phyloP scores from a whole-genome alignment of 23 tunicate genomes.

The Aplidium turbinatum region DNA sequence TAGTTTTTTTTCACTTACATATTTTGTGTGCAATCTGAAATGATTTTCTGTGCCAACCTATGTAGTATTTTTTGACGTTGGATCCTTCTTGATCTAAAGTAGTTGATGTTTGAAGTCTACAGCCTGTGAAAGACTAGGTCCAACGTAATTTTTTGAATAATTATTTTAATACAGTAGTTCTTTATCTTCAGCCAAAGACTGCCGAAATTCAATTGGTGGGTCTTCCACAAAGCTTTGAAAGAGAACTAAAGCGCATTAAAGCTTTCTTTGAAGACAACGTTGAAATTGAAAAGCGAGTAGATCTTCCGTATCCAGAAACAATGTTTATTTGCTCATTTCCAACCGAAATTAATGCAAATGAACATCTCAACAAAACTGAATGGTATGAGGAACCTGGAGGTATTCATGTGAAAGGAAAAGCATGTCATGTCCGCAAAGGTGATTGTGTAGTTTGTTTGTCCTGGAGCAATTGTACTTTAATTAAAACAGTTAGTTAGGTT shows the following conservation, averaged over 20 bases:
- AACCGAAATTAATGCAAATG: neutral
- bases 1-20: too few species aligned
- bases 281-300: neutral
- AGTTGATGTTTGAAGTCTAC: too few species aligned
- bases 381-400: constrained; percentile 1
- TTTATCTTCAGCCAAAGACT: neutral
- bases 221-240: neutral
- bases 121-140: too few species aligned
- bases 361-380: neutral
- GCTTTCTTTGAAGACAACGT: constrained; percentile 5
- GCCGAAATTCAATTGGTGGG: neutral
- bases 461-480: too few species aligned
- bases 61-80: too few species aligned
- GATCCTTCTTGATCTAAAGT: too few species aligned
- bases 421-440: neutral
- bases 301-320: neutral
- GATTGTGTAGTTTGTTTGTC: too few species aligned
- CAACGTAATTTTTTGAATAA: too few species aligned
- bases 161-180: neutral
- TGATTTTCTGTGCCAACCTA: too few species aligned
- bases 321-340: neutral
- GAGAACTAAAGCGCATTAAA: neutral
- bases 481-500: too few species aligned
- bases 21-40: too few species aligned
- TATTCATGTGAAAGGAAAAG: neutral